Conservation (phyloP, 2,113 vertebrate genomes). For the Ptilorrhoa leucosticta region DNA sequence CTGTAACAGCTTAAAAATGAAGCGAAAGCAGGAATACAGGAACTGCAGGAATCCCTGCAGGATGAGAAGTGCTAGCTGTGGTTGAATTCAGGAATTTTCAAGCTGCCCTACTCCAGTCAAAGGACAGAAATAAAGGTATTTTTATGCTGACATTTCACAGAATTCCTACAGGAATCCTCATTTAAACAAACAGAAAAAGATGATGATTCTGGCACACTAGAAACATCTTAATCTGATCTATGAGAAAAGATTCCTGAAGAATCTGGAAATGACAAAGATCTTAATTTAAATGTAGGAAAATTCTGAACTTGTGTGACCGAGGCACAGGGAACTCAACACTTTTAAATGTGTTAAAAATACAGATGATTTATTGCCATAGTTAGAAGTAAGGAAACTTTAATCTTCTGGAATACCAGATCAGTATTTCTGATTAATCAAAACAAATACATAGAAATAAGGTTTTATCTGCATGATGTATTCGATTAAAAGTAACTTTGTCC, state of each 20-base stretch:
- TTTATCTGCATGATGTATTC: not conserved
- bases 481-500: not conserved
- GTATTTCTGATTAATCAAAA: constrained; percentile 10
- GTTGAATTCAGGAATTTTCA: not conserved
- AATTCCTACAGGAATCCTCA: constrained; percentile 24
- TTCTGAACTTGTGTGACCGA: constrained; percentile 18
- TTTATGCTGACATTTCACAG: not conserved
- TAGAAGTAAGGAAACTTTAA: not conserved
- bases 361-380: constrained; percentile 23
- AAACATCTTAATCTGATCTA: constrained; percentile 24
- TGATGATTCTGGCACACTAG: not conserved
- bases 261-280: constrained; percentile 3
- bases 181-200: not conserved
- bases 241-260: constrained; percentile 28
- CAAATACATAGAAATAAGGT: not conserved
- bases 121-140: not conserved
- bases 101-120: not conserved
- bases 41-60: not conserved
- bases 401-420: not conserved
- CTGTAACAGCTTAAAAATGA: not conserved
- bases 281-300: constrained; percentile 28
- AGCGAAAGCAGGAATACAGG: not conserved
- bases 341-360: not conserved
- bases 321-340: constrained; percentile 32
- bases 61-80: not conserved